Evolutionary conservation across 1,140 invertebrate genomes (phyloP), one percentile per base, ranked within the genome.

Genomic region (Diploscapter pachys): DNA sequence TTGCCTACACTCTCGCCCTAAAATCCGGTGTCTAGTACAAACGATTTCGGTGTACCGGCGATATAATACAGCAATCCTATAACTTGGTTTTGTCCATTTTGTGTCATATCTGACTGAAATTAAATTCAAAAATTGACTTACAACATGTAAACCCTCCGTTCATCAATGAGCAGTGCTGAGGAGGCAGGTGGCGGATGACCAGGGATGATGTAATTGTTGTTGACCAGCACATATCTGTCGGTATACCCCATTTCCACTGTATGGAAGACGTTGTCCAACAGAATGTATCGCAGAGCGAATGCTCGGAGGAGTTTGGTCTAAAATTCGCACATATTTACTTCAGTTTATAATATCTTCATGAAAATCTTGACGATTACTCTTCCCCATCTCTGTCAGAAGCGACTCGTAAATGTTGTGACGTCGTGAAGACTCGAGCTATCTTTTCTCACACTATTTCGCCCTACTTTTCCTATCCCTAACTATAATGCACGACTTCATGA

Each of bases 251-350:
- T 61, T 13, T 83, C 81, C 8, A 85, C 73, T 11, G 82, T 81
- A 66, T 83, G 80, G 62, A 83, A 83, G 52, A 83, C 53, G 72
- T 82, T 84, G 64, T 85, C 82, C 2, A 83, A 65, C 9, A 83
- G 59, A 13, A 83, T 76, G 62, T 80, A 83, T 50, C 77, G 73
- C 31, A 82, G 65, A 3, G 81, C 70, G 63, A 83, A 83, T 5
- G 73, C 67, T 63, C 81, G 72, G 8, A 83, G 72, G 51, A 83
- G 79, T 64, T 73, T 73, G 4, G 81, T 73, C 82, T 80, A 13
- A 80, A 68, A 67, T 52, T 9, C 64, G 55, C 9, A 59, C 59
- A 73, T 59, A 62, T 4, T 54, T 59, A 3, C 68, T 56, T 62
- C 5, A 3, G 13, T 55, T n/a, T 55, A 31, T 31, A 31, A 31